phyloP scores from a whole-genome alignment of 1,140 invertebrate genomes.

The Medauroidea extradentata region DNA sequence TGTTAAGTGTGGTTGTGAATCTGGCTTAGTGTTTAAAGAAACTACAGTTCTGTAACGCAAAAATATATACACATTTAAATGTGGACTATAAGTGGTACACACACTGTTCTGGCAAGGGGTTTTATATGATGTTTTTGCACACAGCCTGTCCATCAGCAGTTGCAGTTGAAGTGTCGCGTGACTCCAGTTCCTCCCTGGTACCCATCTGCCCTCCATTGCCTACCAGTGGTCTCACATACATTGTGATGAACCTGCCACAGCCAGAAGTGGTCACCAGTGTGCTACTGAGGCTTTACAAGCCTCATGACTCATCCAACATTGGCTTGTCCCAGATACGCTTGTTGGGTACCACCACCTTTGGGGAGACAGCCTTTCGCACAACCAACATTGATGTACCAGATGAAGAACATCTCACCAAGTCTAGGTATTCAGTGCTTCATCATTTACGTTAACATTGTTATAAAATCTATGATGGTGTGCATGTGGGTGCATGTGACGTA shows the following conservation, averaged over 20 bases:
- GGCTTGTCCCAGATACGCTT: conserved; percentile 84
- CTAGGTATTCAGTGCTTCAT: conserved; percentile 35
- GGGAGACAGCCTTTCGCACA: conserved; percentile 47
- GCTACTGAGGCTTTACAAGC: conserved; percentile 67
- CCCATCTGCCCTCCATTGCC: conserved; percentile 67
- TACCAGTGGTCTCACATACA: conserved; percentile 80
- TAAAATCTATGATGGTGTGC: too few species aligned
- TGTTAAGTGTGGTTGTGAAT: too few species aligned
- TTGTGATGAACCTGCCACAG: conserved; percentile 72
- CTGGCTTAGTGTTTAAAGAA: too few species aligned
- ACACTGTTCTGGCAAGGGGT: too few species aligned
- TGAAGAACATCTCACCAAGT: conserved; percentile 46
- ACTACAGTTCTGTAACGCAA: too few species aligned
- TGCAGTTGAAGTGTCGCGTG: conserved; percentile 68
- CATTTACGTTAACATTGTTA: too few species aligned
- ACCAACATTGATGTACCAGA: conserved; percentile 41
- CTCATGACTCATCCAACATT: conserved; percentile 80
- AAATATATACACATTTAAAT: too few species aligned
- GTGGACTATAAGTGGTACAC: too few species aligned
- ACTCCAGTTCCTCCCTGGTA: conserved; percentile 49
- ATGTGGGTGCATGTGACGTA: too few species aligned
- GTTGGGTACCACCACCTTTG: conserved; percentile 73
- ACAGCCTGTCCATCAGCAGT: conserved; percentile 89
- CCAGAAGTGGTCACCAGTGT: conserved; percentile 65
- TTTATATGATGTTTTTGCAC: too few species aligned